Evolutionary conservation across 2,113 vertebrate genomes (phyloP).

Genomic region (Morphnarchus princeps): DNA sequence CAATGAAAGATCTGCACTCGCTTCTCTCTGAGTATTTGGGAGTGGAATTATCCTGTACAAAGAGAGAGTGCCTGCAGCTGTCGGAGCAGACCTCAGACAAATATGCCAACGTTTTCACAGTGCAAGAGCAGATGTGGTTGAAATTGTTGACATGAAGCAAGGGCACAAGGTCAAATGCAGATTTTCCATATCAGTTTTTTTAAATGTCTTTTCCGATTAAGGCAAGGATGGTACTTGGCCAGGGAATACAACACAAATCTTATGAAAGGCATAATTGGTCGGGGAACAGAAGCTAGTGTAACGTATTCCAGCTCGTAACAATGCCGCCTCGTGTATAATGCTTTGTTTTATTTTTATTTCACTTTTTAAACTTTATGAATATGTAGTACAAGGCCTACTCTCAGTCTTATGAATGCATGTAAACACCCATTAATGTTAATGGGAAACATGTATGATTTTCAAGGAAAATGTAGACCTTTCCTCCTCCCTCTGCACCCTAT

Average conservation of each 20-base stretch:
- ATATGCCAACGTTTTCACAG: constrained; percentile 67
- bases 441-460: constrained; percentile 6
- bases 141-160: constrained; percentile 57
- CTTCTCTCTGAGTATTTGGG: background rate
- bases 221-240: background rate
- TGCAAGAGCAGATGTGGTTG: constrained; percentile 69
- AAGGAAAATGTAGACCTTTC: background rate
- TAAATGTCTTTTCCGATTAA: constrained; percentile 42
- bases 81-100: constrained; percentile 36
- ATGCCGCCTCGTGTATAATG: background rate
- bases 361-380: background rate
- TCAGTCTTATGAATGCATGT: constrained; percentile 32
- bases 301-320: constrained; percentile 26
- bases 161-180: constrained; percentile 62
- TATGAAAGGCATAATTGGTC: constrained; percentile 22
- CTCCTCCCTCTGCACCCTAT: background rate
- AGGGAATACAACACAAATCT: background rate
- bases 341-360: constrained; percentile 1
- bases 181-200: constrained; percentile 69
- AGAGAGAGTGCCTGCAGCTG: constrained; percentile 65
- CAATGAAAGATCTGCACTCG: background rate
- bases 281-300: constrained; percentile 60
- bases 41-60: constrained; percentile 34
- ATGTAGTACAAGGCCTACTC: constrained; percentile 40
- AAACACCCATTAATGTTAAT: constrained; percentile 53